Evolutionary conservation across 1,140 invertebrate species (phyloP), one percentile per base, ranked within the genome.

Genomic region (Rhizoglyphus robini): DNA sequence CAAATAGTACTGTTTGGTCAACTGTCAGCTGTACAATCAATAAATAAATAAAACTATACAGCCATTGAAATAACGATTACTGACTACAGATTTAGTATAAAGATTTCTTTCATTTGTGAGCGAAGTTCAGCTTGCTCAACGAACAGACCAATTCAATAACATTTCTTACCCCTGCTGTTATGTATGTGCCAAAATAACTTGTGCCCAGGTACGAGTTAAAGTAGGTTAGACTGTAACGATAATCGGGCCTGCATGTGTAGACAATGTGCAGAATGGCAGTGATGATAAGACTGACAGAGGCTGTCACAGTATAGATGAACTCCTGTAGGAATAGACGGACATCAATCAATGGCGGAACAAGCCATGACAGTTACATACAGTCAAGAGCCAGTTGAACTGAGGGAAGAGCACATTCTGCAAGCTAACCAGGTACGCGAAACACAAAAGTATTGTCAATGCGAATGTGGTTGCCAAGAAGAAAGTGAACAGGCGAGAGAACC

Each of bases 391-490:
- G 29, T 86, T 84, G 23, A 89, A 73, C 70, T 82, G 85, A 15
- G 89, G 76, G 8, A 84, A 64, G 4, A 64, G 83, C 70, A 68
- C 60, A 3, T 88, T 86, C 62, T 86, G 81, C 57, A 90, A 82
- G 27, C 86, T 85, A 61, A 90, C 79, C 38, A 90, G 76, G 73
- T 89, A 90, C 47, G 88, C 80, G 72, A 86, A 83, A 46, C 82
- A 81, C 86, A 88, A 87, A 67, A 90, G 78, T n/a, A 89, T 76
- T 0, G 84, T 88, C 23, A 84, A 79, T 63, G 90, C 88, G 76
- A 91, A 91, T 57, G 83, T 82, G 30, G 83, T 82, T 34, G 86
- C 85, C 2, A 83, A 85, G 18, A 88, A 87, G 72, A 90, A 89
- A 30, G 90, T 80, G 75, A 90, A 92, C 81, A 86, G 90, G 69